Evolutionary conservation across 1,140 invertebrate species (phyloP), one percentile per base, ranked within the genome.

Genomic region (Homarus americanus): DNA sequence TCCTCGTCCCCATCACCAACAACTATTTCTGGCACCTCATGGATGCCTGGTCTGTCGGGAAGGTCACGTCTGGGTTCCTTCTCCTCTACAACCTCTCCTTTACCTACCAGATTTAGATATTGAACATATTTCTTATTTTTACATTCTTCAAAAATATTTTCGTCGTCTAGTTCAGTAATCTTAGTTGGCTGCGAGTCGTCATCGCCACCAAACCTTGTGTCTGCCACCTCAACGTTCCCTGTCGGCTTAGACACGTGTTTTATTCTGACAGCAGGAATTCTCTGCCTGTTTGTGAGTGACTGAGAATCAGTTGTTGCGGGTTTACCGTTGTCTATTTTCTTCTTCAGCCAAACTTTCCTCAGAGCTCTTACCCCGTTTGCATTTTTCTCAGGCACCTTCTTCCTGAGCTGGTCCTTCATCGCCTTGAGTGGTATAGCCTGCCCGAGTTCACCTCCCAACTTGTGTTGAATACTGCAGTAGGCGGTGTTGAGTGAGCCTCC

Each of bases 1-100:
- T 82, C 88, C 20, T 90, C 87, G 12, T 90, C 87, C 20, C 75
- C 84, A 5, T 78, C 44, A 28, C 63, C 80, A n/a, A 90, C 1
- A 15, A 90, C n/a, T 5, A 90, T 83, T 28, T 90, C 80, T 17
- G 82, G 88, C 34, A 90, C 24, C 9, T 53, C 28, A 38, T 7
- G 3, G 12, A 7, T 20, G 7, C 40, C 36, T 38, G n/a, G 24
- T 1, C 1, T 44, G 32, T 32, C 32, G 40, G 66, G 17, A 17
- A 72, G 20, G 20, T 84, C 58, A 28, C 24, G 1, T 4, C 24
- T 5, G 15, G 40, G 2, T 1, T n/a, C 40, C 40, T 49, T 44
- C 0, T 24, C 44, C 15, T 44, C 1, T 40, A 10, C 15, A 24
- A 28, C 40, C 17, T 44, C 12, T 10, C 24, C 12, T 40, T 76